Conservation (phyloP, 2,888 invertebrate species). For the Coelopa pilipes region DNA sequence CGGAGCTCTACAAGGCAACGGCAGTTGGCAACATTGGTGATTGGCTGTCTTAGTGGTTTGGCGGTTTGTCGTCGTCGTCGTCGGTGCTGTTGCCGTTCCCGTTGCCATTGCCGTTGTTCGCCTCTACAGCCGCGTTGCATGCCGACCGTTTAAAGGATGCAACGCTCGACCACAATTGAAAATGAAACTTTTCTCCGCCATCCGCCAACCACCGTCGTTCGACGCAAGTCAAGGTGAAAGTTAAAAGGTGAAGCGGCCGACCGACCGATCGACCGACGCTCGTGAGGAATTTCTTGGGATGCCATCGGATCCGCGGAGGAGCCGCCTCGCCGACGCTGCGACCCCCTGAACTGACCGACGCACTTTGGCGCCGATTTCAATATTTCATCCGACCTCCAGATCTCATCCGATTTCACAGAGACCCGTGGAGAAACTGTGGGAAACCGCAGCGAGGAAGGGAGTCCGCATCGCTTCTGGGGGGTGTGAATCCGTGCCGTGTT, state of each 20-base stretch:
- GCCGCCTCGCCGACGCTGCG: too few relatives aligned
- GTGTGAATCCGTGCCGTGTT: too few relatives aligned
- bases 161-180: conserved; percentile 15
- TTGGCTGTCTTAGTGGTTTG: not conserved
- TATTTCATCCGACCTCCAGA: not conserved
- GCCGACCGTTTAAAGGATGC: conserved; percentile 16
- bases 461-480: too few relatives aligned
- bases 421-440: too few relatives aligned
- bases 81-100: not conserved
- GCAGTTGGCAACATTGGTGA: not conserved
- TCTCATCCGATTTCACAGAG: too few relatives aligned
- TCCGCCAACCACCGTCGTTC: not conserved
- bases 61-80: not conserved
- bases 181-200: conserved; percentile 11
- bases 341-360: not conserved
- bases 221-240: conserved; percentile 20
- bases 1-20: not conserved
- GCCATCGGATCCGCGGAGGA: too few relatives aligned
- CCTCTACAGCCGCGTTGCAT: not conserved
- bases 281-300: not conserved
- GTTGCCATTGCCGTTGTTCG: conserved; percentile 6
- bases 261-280: not conserved
- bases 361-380: not conserved
- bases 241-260: conserved; percentile 5
- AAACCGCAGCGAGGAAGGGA: too few relatives aligned